A percentile compares a stretch with the other conserved stretches of the same genome.
Evolutionary conservation across 2,113 vertebrate genomes (phyloP).

Genomic region (Cercocebus atys): DNA sequence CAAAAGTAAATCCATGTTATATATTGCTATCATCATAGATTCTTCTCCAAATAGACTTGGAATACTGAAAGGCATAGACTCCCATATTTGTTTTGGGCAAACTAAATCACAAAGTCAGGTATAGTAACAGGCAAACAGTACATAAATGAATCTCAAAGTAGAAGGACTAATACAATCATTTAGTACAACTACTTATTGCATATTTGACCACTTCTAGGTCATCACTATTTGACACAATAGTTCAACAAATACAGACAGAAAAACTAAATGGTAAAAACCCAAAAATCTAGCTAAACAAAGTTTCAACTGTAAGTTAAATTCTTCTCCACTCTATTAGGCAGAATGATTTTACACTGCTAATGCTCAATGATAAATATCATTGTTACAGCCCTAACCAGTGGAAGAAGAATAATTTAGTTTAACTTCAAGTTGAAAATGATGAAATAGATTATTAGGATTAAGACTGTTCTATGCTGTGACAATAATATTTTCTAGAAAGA

Average conservation of each 20-base stretch:
- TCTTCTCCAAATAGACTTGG: neutral
- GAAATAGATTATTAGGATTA: conserved; percentile 10
- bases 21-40: neutral
- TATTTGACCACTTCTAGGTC: neutral
- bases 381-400: neutral
- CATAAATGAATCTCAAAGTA: conserved; percentile 26
- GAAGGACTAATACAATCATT: conserved; percentile 1
- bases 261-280: neutral
- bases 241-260: conserved; percentile 3
- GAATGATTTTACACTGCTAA: neutral
- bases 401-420: neutral
- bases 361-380: neutral
- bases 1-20: conserved; percentile 5
- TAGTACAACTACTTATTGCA: neutral
- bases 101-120: neutral
- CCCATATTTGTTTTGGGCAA: neutral
- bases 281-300: neutral
- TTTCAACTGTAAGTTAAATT: conserved; percentile 1
- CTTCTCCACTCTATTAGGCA: neutral
- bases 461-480: neutral
- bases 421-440: conserved; percentile 8
- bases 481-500: conserved; percentile 3
- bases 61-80: neutral
- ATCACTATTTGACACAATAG: conserved; percentile 4
- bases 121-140: neutral